These are phyloP conservation scores for Drosophila nigrodunni DNA, from an alignment of 1,140 invertebrate species.

Conservation along the genomic window DNA sequence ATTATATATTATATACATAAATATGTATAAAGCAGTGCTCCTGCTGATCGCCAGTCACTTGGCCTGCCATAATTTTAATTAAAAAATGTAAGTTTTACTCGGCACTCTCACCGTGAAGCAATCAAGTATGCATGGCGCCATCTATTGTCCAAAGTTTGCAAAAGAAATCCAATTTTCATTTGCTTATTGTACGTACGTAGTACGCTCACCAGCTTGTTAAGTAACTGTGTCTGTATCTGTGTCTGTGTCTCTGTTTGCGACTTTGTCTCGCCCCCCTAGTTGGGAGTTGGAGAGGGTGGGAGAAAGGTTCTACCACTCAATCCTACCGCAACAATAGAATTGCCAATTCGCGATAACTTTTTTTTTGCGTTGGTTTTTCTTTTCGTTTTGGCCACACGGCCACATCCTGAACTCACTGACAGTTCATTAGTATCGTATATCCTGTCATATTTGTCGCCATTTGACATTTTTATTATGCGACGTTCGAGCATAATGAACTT, in stretches of 20 bases:
- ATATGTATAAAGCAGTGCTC: conserved; percentile 18
- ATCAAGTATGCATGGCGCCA: conserved; percentile 28
- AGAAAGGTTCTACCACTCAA: not conserved
- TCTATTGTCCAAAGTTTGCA: conserved; percentile 34
- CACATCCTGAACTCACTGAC: conserved; percentile 45
- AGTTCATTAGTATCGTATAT: conserved; percentile 74
- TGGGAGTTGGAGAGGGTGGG: not conserved
- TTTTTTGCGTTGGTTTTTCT: conserved; percentile 9
- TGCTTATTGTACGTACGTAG: conserved; percentile 6
- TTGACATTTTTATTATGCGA: conserved; percentile 70
- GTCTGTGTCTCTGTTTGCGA: not conserved
- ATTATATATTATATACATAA: not conserved
- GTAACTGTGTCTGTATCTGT: conserved; percentile 9
- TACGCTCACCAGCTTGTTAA: conserved; percentile 15
- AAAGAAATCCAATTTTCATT: conserved; percentile 43
- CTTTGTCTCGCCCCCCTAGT: not conserved
- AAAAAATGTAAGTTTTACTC: conserved; percentile 36
- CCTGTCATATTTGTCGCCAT: conserved; percentile 66
- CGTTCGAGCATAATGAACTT: conserved; percentile 39
- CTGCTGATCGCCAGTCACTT: conserved; percentile 22
- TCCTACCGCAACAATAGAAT: conserved; percentile 30
- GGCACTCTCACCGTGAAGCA: conserved; percentile 1
- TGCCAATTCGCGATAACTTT: conserved; percentile 34
- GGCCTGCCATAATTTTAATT: conserved; percentile 56
- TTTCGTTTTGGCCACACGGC: not conserved